Conservation (phyloP, 2,888 invertebrate genomes). For the Macropis europaea region DNA sequence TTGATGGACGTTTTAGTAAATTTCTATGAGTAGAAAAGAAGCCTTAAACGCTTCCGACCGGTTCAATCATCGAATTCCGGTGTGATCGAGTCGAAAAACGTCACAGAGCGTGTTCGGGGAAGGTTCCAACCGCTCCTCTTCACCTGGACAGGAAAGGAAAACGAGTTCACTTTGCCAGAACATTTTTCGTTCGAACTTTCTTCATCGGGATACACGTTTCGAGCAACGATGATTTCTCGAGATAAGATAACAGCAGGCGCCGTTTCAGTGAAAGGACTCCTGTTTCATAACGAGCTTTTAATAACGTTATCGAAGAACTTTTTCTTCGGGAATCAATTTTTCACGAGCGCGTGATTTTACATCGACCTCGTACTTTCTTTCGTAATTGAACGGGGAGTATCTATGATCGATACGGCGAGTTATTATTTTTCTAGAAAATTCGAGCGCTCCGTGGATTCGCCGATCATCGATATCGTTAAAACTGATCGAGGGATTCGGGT, state of each 20-base stretch:
- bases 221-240: not conserved
- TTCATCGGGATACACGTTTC: not conserved
- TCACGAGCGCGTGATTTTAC: not conserved
- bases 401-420: not conserved
- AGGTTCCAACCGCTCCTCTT: no score
- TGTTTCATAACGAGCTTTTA: not conserved
- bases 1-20: not conserved
- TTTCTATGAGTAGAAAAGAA: not conserved
- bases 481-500: not conserved
- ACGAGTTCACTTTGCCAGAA: no score
- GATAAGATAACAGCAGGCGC: not conserved
- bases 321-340: constrained; percentile 1
- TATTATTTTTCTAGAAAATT: not conserved
- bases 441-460: no score
- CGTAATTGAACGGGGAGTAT: not conserved
- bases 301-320: not conserved
- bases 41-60: not conserved
- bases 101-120: not conserved
- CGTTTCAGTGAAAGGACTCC: not conserved
- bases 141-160: no score
- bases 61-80: not conserved
- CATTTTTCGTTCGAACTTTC: not conserved
- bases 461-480: not conserved
- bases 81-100: not conserved
- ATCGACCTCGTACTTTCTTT: constrained; percentile 11